Conservation (phyloP, 2,113 vertebrate species). For the Microtus montanus region DNA sequence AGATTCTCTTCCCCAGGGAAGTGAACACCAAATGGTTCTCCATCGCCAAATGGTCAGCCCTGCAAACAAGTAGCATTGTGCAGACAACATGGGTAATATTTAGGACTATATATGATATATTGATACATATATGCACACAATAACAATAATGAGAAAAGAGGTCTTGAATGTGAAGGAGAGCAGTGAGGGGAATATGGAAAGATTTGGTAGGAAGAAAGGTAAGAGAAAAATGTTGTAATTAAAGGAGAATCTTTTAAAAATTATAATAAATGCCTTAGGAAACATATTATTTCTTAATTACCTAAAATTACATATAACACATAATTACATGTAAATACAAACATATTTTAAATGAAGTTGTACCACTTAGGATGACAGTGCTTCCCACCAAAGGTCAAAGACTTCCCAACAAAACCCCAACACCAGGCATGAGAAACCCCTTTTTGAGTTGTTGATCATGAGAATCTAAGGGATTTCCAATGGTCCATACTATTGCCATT, state of each 20-base stretch:
- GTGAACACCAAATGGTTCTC: neutral
- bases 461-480: neutral
- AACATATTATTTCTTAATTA: neutral
- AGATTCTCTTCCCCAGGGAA: neutral
- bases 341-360: neutral
- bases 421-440: neutral
- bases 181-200: neutral
- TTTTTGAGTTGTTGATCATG: neutral
- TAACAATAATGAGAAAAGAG: neutral
- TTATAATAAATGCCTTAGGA: neutral
- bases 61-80: neutral
- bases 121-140: neutral
- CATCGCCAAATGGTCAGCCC: neutral
- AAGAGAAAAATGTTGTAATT: neutral
- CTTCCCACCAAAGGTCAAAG: neutral
- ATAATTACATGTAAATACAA: neutral
- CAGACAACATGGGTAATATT: neutral
- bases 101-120: neutral
- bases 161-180: neutral
- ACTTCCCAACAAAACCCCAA: neutral
- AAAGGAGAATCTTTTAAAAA: neutral
- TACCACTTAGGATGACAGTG: neutral
- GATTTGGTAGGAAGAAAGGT: neutral
- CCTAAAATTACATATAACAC: neutral
- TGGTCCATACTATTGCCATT: neutral